phyloP scores from a whole-genome alignment of 2,113 vertebrate genomes.

The Girardinichthys multiradiatus region DNA sequence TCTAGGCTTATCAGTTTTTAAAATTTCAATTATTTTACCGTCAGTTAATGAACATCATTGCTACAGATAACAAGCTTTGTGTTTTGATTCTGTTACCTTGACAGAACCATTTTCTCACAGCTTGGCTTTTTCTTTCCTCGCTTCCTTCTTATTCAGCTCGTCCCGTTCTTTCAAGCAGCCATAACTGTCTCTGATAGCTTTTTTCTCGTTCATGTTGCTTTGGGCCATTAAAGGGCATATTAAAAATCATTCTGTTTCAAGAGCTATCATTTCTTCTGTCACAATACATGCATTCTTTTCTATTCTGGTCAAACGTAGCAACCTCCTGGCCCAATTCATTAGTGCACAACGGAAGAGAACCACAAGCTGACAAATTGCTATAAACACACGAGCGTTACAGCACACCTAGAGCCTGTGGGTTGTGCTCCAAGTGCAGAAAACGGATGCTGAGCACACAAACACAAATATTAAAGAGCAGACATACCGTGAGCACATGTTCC shows the following conservation, averaged over 20 bases:
- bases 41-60: slow-evolving; percentile 10
- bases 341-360: slow-evolving; percentile 8
- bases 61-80: slow-evolving; percentile 21
- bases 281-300: slow-evolving; percentile 6
- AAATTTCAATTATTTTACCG: slow-evolving; percentile 4
- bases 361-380: slow-evolving; percentile 36
- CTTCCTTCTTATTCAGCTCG: slow-evolving; percentile 52
- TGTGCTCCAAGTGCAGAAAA: slow-evolving; percentile 18
- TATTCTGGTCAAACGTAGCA: slow-evolving; percentile 11
- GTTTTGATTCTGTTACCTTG: slow-evolving; percentile 38
- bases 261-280: slow-evolving; percentile 15
- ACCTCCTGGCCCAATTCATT: slow-evolving; percentile 49
- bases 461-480: slow-evolving; percentile 41
- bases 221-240: slow-evolving; percentile 22
- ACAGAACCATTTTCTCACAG: slow-evolving; percentile 18
- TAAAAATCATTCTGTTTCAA: slow-evolving; percentile 40
- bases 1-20: neutral
- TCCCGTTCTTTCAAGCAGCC: slow-evolving; percentile 66
- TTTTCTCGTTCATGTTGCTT: slow-evolving; percentile 19
- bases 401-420: slow-evolving; percentile 23
- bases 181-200: slow-evolving; percentile 51
- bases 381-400: slow-evolving; percentile 15
- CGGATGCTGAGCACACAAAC: slow-evolving; percentile 15
- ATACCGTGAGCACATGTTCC: slow-evolving; percentile 74
- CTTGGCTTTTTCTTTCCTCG: slow-evolving; percentile 29